Conservation (phyloP, 2,113 vertebrate genomes). For the Lophotis ruficrista region DNA sequence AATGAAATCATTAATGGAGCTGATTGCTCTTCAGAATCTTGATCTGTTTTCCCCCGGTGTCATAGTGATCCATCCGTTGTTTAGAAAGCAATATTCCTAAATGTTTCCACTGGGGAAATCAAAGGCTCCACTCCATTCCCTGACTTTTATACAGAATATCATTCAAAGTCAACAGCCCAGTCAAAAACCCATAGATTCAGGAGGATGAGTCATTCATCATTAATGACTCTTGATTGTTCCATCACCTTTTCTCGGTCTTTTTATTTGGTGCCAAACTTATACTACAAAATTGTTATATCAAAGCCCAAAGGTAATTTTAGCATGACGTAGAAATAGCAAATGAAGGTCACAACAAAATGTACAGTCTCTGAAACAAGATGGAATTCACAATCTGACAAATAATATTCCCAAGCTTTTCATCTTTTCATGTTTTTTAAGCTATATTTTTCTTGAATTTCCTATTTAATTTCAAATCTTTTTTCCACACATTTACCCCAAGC, state of each 20-base stretch:
- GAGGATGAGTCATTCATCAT: conserved; percentile 25
- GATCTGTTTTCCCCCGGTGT: neutral
- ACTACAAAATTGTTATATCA: neutral
- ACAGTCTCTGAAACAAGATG: neutral
- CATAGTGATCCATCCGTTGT: neutral
- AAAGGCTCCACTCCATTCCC: neutral
- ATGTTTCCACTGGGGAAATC: conserved; percentile 40
- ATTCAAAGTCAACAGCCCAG: neutral
- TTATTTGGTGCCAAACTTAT: neutral
- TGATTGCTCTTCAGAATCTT: conserved; percentile 3
- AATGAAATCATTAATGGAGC: neutral
- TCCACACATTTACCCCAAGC: neutral
- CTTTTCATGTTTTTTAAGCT: neutral
- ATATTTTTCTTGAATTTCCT: neutral
- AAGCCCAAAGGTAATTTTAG: conserved; percentile 23
- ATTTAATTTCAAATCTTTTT: neutral
- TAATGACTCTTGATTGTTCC: conserved; percentile 35
- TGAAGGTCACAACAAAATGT: neutral
- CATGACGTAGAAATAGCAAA: neutral
- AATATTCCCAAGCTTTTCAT: neutral
- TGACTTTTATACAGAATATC: conserved; percentile 15
- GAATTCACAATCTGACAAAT: neutral
- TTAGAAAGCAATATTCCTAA: conserved; percentile 25
- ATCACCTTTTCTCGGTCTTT: conserved; percentile 18
- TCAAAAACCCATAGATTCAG: neutral